Base-by-base conservation (phyloP, 1,140 invertebrate species). In the Diabrotica virgifera region DNA sequence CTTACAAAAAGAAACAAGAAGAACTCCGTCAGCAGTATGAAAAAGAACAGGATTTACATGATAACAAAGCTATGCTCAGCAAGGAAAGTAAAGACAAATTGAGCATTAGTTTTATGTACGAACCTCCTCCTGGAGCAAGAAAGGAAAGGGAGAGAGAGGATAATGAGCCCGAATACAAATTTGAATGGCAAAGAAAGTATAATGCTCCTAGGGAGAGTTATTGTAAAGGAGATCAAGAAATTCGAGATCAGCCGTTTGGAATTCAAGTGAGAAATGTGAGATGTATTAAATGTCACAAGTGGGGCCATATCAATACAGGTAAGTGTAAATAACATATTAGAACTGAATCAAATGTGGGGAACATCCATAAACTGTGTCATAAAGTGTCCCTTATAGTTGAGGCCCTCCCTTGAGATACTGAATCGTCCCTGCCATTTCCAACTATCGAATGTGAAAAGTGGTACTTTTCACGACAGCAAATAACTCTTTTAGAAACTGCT, bases 21-120 rank as follows among this genome's bases (percentile, higher is more conserved):
- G 97, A 99, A 78, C 82, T 99, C 38, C 83, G 95, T 62, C 85
- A 92, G 12, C 97, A 99, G 72, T 99, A 99, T 85, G 96, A 99
- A 79, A 98, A 98, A 76, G 97, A 99, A 80, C 97, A 99, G 78
- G 96, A 99, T 83, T 81, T 99, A 36, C 95, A 98, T 77, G 95
- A 96, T 77, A 99, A 99, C 79, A 96, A 95, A 81, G 96, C 96
- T 7, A 85, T 99, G 77, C 81, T 99, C 53, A 98, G 96, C 74
- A 98, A 98, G 81, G 96, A 99, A 70, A 95, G 92, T 75, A 99
- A 99, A 79, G 97, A 99, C 62, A 98, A 98, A 79, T 79, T 99
- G n/a, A 98, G 96, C 69, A 87, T 99, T 0, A 98, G 96, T 82
- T 99, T 99, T 77, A 97, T 99, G 95, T 99, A 99, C 81, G 97